A percentile compares a stretch with the other conserved stretches of the same genome.
phyloP scores from a whole-genome alignment of 1,140 invertebrate species.

The Dreissena rostriformis region DNA sequence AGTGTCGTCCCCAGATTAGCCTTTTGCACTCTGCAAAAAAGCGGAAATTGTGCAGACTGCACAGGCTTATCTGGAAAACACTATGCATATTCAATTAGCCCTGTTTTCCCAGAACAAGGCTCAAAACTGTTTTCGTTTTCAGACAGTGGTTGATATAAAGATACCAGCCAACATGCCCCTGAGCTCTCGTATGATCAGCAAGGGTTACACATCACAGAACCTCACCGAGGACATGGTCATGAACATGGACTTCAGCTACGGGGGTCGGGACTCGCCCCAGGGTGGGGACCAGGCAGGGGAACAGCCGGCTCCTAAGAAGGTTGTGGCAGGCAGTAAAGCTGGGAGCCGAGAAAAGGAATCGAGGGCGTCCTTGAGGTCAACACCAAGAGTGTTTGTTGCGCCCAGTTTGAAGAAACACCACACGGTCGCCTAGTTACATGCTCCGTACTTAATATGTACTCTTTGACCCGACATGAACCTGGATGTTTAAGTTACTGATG shows the following conservation, averaged over 20 bases:
- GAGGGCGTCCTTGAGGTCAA: slow-evolving; percentile 24
- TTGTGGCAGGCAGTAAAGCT: slow-evolving; percentile 26
- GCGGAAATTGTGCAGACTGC: too few relatives aligned
- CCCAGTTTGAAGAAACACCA: slow-evolving; percentile 63
- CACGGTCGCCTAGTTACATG: slow-evolving; percentile 45
- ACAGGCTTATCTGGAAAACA: too few relatives aligned
- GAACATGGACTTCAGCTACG: slow-evolving; percentile 75
- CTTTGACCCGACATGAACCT: too few relatives aligned
- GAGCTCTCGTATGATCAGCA: slow-evolving; percentile 74
- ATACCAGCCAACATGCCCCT: slow-evolving; percentile 75
- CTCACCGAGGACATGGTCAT: slow-evolving; percentile 72
- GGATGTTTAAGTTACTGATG: too few relatives aligned
- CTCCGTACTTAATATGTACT: too few relatives aligned
- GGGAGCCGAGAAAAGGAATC: slow-evolving; percentile 46
- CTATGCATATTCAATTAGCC: too few relatives aligned
- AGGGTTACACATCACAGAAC: slow-evolving; percentile 72
- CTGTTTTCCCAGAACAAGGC: too few relatives aligned
- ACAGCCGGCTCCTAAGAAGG: slow-evolving; percentile 29
- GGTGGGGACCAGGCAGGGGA: slow-evolving; percentile 52
- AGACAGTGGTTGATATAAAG: slow-evolving; percentile 73
- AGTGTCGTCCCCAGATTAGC: too few relatives aligned
- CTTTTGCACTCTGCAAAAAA: too few relatives aligned
- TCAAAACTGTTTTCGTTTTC: slow-evolving; percentile 26
- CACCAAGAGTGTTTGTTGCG: slow-evolving; percentile 43
- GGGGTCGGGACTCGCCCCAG: slow-evolving; percentile 63